phyloP scores from a whole-genome alignment of 92 coral and sea anemone species.

The Heliopora coerulea region DNA sequence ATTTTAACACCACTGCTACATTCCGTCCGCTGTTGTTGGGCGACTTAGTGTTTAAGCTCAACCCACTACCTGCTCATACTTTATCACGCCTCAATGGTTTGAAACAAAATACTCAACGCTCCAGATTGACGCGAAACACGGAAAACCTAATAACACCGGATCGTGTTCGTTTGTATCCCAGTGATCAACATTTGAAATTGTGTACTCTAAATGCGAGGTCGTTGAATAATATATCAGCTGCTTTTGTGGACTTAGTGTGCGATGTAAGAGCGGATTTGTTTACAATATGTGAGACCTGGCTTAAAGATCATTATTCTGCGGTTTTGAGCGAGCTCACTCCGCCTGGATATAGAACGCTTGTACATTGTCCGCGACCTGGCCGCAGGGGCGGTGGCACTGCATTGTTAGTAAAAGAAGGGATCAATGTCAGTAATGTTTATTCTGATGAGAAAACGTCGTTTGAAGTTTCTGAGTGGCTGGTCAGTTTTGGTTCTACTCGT shows the following conservation, averaged over 20 bases:
- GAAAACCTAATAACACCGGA: constrained; percentile 26
- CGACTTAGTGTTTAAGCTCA: no score
- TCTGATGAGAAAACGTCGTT: constrained; percentile 55
- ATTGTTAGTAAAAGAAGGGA: constrained; percentile 52
- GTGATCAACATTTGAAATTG: background rate
- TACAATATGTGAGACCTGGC: constrained; percentile 59
- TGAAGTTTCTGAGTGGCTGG: constrained; percentile 61
- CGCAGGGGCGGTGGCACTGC: constrained; percentile 66
- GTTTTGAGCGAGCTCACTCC: constrained; percentile 53
- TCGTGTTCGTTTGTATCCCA: constrained; percentile 16
- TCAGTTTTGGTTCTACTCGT: constrained; percentile 35
- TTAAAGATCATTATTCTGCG: constrained; percentile 51
- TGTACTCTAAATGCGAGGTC: constrained; percentile 50
- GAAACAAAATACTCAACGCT: constrained; percentile 38
- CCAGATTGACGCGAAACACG: constrained; percentile 39
- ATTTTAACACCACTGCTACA: constrained; percentile 39
- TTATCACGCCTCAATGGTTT: constrained; percentile 37
- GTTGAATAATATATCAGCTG: constrained; percentile 56
- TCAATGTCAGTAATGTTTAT: constrained; percentile 42
- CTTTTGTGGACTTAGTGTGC: constrained; percentile 45
- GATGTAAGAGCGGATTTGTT: constrained; percentile 56
- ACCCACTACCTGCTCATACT: no score
- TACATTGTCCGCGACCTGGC: constrained; percentile 53
- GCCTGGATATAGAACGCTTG: constrained; percentile 59
- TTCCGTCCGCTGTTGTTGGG: constrained; percentile 24